phyloP scores from a whole-genome alignment of 2,888 invertebrate genomes.

The Glaucopsyche alexis region DNA sequence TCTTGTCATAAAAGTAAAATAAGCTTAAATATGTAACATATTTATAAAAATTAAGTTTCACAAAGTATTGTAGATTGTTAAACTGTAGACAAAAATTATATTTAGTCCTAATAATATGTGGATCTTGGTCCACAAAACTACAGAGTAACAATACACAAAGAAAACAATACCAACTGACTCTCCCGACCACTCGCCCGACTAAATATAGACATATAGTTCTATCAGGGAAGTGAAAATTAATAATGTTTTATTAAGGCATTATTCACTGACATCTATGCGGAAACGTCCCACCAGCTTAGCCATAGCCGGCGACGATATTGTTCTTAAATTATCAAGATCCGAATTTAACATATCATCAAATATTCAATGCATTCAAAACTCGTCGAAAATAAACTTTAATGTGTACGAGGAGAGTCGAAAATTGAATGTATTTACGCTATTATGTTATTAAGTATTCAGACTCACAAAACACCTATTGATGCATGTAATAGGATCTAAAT shows the following conservation, averaged over 20 bases:
- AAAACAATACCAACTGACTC: background rate
- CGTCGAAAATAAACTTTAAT: background rate
- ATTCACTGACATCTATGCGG: slow-evolving; percentile 9
- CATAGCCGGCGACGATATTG: slow-evolving; percentile 10
- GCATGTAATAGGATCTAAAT: slow-evolving; percentile 39
- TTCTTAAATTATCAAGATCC: slow-evolving; percentile 57
- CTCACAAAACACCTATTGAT: slow-evolving; percentile 33
- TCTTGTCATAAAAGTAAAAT: no score
- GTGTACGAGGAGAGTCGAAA: background rate
- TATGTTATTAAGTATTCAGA: slow-evolving; percentile 13
- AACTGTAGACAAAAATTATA: no score
- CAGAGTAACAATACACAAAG: background rate
- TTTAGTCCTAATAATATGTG: no score
- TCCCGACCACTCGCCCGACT: background rate
- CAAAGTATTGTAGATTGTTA: no score
- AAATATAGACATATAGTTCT: background rate
- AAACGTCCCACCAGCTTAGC: background rate
- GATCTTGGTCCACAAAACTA: background rate
- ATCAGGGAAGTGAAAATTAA: background rate
- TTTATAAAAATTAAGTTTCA: no score
- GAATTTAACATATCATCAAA: slow-evolving; percentile 54
- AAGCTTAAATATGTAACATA: no score
- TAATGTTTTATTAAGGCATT: slow-evolving; percentile 7
- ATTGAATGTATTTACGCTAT: background rate
- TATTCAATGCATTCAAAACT: slow-evolving; percentile 44